phyloP scores from a whole-genome alignment of 2,113 vertebrate genomes.

The Phalacrocorax carbo region DNA sequence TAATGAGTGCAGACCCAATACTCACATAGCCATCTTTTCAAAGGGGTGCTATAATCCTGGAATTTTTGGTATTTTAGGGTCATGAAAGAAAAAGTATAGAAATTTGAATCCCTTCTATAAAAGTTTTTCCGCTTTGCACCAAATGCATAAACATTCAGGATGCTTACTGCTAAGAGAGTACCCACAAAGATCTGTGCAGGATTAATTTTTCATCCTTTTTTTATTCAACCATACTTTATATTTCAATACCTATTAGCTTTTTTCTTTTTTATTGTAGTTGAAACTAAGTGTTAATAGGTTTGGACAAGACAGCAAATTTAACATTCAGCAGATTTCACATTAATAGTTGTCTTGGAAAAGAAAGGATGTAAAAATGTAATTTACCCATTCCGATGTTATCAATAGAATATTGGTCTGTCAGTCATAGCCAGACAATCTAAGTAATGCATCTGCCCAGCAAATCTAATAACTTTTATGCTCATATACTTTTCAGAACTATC shows the following conservation, averaged over 20 bases:
- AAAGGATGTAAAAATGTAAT: conserved; percentile 15
- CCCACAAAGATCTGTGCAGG: not conserved
- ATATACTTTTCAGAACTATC: not conserved
- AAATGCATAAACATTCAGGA: not conserved
- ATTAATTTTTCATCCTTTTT: not conserved
- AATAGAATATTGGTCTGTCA: not conserved
- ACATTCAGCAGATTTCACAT: not conserved
- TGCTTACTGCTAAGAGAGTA: not conserved
- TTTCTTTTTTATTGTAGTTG: not conserved
- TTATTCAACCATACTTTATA: not conserved
- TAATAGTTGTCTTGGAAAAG: not conserved
- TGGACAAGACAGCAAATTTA: not conserved
- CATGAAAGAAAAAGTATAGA: not conserved
- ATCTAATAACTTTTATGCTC: not conserved
- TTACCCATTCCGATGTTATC: not conserved
- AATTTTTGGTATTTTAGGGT: not conserved
- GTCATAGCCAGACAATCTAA: not conserved
- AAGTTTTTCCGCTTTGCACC: not conserved
- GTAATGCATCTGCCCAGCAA: not conserved
- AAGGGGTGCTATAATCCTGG: not conserved
- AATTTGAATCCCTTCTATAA: not conserved
- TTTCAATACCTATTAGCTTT: not conserved
- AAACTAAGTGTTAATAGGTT: not conserved
- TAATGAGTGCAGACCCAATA: not conserved
- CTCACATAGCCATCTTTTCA: not conserved